Percentiles rank a stretch among this genome's conserved stretches.
These are phyloP conservation scores for Aleiodes sp. DNA, from an alignment of 1,140 invertebrate genomes.

Conservation along the genomic window DNA sequence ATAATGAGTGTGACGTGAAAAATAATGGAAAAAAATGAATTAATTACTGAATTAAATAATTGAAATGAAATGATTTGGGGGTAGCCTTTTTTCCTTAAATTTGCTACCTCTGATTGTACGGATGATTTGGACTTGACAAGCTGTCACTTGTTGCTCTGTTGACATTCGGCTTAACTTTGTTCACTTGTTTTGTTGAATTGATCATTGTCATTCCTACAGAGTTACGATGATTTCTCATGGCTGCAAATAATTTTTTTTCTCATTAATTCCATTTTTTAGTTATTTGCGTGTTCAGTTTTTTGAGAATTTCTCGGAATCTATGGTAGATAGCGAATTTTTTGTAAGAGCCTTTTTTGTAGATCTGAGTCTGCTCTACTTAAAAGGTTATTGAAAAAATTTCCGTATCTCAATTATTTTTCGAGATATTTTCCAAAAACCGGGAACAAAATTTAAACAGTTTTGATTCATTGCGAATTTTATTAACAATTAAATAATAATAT, in stretches of 20 bases:
- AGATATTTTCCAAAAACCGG: too few species aligned
- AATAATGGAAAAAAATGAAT: slow-evolving; percentile 36
- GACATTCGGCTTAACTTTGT: slow-evolving; percentile 86
- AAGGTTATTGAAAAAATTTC: too few species aligned
- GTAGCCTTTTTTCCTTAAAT: slow-evolving; percentile 14
- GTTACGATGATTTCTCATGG: slow-evolving; percentile 75
- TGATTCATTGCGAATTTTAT: too few species aligned
- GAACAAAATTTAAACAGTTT: too few species aligned
- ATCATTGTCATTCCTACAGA: slow-evolving; percentile 74
- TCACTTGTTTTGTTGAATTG: slow-evolving; percentile 78
- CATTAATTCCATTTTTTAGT: too few species aligned
- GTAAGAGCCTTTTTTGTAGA: too few species aligned
- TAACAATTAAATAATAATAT: too few species aligned
- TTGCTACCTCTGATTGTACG: slow-evolving; percentile 63
- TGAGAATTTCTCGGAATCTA: too few species aligned
- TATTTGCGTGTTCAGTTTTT: too few species aligned
- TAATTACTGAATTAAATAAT: slow-evolving; percentile 37
- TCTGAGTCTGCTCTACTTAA: too few species aligned
- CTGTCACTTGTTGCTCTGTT: slow-evolving; percentile 76
- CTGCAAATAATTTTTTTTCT: slow-evolving; percentile 47
- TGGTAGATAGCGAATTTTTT: too few species aligned
- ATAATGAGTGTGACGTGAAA: slow-evolving; percentile 26
- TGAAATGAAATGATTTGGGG: slow-evolving; percentile 16
- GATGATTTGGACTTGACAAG: slow-evolving; percentile 62
- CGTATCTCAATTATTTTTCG: too few species aligned